Base-by-base conservation (phyloP, 1,140 invertebrate species). In the Tetranychus urticae region DNA sequence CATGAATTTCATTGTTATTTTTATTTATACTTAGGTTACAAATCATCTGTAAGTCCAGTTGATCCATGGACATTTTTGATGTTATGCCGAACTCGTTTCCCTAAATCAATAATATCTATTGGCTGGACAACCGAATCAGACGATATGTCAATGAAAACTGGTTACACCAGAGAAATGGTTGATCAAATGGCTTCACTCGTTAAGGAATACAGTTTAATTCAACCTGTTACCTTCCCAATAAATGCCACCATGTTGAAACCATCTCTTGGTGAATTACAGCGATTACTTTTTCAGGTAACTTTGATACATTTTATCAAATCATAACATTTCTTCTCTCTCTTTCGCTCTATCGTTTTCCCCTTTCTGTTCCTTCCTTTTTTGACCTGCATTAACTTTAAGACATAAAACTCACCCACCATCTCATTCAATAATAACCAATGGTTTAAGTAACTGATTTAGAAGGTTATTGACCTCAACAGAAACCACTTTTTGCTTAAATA, bases 71-170 rank as follows among this genome's bases (percentile, higher is more conserved):
- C 74, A 33, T 92, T 92, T 71, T 70, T 83, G 71, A 64, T 68
- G 66, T 37, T 76, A 67, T 63, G 76, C 64, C 72, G 73, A 0
- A 74, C 77, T 23, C 71, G 76, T 52, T 82, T 85, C 62, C 78
- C 81, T 1, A 72, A 80, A 8, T 75, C 79, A 2, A 82, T 81
- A 0, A 70, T 91, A 8, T 90, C 87, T 2, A 73, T 88, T 23
- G 89, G 89, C 14, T 93, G 89, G 89, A 88, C 84, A 2, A 89
- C 86, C 1, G 74, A 75, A 52, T 79, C 78, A 67, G 37, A 58
- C 34, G 59, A 61, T 10, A 14, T 45, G 2, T 56, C 64, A 14
- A 45, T 64, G 12, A 62, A 61, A 54, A 62, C 48, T 56, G 62
- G 64, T 2, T 91, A 90, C 70, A 81, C 76, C 0, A 68, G 76